A percentile compares a stretch with the other conserved stretches of the same genome.
Evolutionary conservation across 2,113 vertebrate genomes (phyloP).

Genomic region (Hypocryptadius cinnamomeus): DNA sequence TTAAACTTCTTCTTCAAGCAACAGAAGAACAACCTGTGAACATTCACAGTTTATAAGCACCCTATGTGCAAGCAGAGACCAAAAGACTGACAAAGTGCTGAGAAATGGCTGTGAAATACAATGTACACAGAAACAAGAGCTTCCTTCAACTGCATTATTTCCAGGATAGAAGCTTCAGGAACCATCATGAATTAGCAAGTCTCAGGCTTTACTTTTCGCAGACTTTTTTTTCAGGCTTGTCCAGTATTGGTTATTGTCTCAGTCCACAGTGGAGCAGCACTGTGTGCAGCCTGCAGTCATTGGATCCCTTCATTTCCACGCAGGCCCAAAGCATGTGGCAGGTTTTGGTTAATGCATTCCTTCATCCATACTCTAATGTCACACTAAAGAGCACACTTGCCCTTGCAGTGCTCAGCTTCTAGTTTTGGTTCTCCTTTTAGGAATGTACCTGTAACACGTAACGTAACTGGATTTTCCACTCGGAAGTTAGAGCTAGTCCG

Average conservation of each 20-base stretch:
- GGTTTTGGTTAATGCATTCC: not conserved
- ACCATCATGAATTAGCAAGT: fast-evolving
- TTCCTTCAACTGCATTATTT: not conserved
- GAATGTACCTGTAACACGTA: not conserved
- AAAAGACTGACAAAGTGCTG: not conserved
- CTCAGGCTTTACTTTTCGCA: not conserved
- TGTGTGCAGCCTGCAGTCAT: not conserved
- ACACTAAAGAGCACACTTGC: not conserved
- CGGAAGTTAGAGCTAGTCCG: not conserved
- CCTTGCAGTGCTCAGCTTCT: not conserved
- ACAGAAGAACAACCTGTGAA: not conserved
- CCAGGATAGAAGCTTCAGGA: not conserved
- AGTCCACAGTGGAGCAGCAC: not conserved
- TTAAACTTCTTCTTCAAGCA: not conserved
- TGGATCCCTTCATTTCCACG: not conserved
- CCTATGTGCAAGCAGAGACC: not conserved
- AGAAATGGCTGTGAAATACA: not conserved
- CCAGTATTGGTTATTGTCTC: not conserved
- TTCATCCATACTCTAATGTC: not conserved
- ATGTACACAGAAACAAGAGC: not conserved
- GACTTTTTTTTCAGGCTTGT: not conserved
- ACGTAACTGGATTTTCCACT: not conserved
- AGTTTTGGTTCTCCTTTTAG: not conserved
- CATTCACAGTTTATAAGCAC: not conserved
- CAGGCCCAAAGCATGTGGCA: not conserved